Percentiles rank a stretch among this genome's conserved stretches.
phyloP scores from a whole-genome alignment of 2,888 invertebrate species.

The Amblyjoppa proteus region DNA sequence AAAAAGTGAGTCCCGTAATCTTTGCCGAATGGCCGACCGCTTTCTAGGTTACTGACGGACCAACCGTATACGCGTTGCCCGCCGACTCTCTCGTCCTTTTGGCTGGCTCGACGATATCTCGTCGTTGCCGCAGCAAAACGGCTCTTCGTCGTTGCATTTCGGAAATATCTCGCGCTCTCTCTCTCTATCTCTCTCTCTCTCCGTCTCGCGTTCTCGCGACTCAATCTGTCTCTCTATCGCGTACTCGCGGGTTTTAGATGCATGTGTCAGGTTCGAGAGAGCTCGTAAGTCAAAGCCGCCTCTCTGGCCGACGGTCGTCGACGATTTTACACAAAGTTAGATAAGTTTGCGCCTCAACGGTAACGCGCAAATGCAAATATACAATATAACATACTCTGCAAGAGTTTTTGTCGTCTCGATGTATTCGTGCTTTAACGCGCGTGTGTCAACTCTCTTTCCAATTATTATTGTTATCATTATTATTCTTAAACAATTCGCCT shows the following conservation, averaged over 20 bases:
- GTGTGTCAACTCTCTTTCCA: too few relatives aligned
- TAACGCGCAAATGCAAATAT: not conserved
- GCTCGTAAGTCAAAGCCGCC: not conserved
- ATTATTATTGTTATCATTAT: not conserved
- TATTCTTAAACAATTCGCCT: not conserved
- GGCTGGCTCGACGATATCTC: conserved; percentile 19
- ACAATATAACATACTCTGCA: not conserved
- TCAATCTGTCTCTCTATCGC: conserved; percentile 4
- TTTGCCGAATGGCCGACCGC: conserved; percentile 81
- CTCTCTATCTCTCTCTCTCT: conserved; percentile 17
- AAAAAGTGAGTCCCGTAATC: conserved; percentile 72
- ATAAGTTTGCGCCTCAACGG: not conserved
- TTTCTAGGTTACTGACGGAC: conserved; percentile 83
- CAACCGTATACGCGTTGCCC: conserved; percentile 61
- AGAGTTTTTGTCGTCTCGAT: not conserved
- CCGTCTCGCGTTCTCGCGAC: conserved; percentile 13
- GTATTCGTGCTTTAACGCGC: not conserved
- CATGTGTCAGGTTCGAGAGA: conserved; percentile 8
- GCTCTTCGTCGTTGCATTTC: conserved; percentile 1
- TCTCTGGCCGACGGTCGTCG: not conserved
- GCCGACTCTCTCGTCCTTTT: conserved; percentile 47
- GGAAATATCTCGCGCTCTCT: conserved; percentile 8
- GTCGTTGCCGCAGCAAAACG: conserved; percentile 9
- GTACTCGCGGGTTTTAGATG: not conserved
- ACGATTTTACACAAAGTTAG: not conserved